Evolutionary conservation across 1,140 invertebrate genomes (phyloP).

Genomic region (Apis dorsata): DNA sequence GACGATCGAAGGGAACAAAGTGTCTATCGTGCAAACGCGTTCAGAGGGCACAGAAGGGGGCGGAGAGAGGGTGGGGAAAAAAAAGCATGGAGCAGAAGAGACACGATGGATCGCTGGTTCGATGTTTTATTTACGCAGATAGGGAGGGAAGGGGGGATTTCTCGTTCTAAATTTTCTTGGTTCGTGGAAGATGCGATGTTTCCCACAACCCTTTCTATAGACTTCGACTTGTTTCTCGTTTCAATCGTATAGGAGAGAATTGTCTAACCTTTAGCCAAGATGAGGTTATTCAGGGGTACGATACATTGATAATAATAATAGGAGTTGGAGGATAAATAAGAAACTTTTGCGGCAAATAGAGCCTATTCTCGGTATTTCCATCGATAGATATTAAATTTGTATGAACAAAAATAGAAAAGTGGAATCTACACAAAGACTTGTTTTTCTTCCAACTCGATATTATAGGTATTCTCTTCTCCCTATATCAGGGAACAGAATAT

Average conservation of each 20-base stretch:
- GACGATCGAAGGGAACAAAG: background rate
- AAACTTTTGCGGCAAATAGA: too few relatives aligned
- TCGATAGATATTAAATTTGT: too few relatives aligned
- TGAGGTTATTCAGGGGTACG: too few relatives aligned
- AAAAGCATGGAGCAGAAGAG: background rate
- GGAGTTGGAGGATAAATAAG: background rate
- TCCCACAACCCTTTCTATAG: slow-evolving; percentile 3
- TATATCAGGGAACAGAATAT: too few relatives aligned
- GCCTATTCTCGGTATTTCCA: too few relatives aligned
- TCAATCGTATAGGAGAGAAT: too few relatives aligned
- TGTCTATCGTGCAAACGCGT: slow-evolving; percentile 6
- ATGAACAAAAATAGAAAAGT: too few relatives aligned
- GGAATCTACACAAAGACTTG: too few relatives aligned
- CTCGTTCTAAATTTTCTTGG: slow-evolving; percentile 13
- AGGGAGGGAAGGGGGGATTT: too few relatives aligned
- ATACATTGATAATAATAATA: too few relatives aligned
- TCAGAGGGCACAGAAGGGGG: background rate
- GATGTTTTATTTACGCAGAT: slow-evolving; percentile 25
- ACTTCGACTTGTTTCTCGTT: background rate
- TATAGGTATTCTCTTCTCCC: too few relatives aligned
- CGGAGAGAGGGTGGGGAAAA: background rate
- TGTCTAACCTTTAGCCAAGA: too few relatives aligned
- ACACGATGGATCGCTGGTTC: background rate
- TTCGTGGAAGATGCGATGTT: background rate
- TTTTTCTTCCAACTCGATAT: background rate